Conservation (phyloP, 2,113 vertebrate genomes). For the Paraplagusia blochii region DNA sequence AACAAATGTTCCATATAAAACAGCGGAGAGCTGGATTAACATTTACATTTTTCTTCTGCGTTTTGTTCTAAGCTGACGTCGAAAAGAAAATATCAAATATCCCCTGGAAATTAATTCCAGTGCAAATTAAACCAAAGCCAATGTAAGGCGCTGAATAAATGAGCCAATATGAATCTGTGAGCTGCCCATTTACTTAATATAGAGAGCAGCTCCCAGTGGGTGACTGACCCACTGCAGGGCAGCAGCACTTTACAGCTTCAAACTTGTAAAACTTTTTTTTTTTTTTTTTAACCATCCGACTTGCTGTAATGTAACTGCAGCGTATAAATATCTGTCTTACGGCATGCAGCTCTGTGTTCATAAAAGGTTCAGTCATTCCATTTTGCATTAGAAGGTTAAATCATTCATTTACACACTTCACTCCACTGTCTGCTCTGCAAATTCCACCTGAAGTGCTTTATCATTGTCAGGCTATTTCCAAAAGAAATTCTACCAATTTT, state of each 20-base stretch:
- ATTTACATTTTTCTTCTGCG: no score
- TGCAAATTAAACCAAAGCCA: no score
- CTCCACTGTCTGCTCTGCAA: conserved; percentile 26
- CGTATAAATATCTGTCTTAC: conserved; percentile 26
- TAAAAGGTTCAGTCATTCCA: conserved; percentile 17
- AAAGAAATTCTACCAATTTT: conserved; percentile 17
- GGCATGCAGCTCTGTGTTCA: conserved; percentile 23
- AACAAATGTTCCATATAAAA: no score
- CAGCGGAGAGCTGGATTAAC: no score
- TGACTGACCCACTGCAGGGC: conserved; percentile 22
- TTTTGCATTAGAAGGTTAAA: conserved; percentile 52
- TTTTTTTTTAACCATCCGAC: not conserved
- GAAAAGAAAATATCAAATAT: no score
- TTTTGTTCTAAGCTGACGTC: no score
- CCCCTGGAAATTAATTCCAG: no score
- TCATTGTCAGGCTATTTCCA: conserved; percentile 21
- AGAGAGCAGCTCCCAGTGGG: no score
- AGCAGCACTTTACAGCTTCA: conserved; percentile 10
- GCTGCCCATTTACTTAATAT: no score
- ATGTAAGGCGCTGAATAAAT: no score
- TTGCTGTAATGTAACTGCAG: conserved; percentile 34
- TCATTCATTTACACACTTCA: conserved; percentile 30
- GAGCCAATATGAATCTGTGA: no score
- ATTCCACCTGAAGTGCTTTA: conserved; percentile 45
- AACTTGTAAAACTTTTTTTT: conserved; percentile 4